phyloP scores from a whole-genome alignment of 2,888 invertebrate genomes.

The Eudasyphora cyanicolor region DNA sequence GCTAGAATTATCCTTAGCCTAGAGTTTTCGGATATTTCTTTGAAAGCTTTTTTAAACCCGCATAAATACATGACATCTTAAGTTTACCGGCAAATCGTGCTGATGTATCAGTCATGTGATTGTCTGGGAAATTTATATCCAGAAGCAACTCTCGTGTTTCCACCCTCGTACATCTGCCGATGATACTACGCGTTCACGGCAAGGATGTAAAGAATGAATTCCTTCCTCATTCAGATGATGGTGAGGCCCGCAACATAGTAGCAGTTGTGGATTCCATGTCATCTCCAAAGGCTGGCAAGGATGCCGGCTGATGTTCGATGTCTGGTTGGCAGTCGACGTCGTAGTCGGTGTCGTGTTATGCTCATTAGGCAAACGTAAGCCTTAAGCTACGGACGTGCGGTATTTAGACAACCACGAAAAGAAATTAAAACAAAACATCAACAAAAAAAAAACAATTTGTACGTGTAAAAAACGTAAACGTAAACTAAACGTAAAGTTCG shows the following conservation, averaged over 20 bases:
- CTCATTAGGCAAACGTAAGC: constrained; percentile 78
- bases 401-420: constrained; percentile 47
- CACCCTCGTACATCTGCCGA: constrained; percentile 5
- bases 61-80: too few species aligned
- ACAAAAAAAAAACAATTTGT: not conserved
- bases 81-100: too few species aligned
- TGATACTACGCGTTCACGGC: constrained; percentile 16
- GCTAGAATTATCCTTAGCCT: too few species aligned
- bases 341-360: constrained; percentile 68
- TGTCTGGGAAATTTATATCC: too few species aligned
- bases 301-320: constrained; percentile 31
- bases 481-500: constrained; percentile 25
- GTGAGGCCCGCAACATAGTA: not conserved
- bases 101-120: too few species aligned
- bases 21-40: too few species aligned
- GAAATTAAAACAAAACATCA: constrained; percentile 6
- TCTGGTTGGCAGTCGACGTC: constrained; percentile 40
- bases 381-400: constrained; percentile 74
- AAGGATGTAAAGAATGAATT: constrained; percentile 40
- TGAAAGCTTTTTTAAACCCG: too few species aligned
- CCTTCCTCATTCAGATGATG: constrained; percentile 14
- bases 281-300: constrained; percentile 4
- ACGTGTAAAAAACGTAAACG: constrained; percentile 44
- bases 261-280: constrained; percentile 44
- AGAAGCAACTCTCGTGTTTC: too few species aligned